These are phyloP conservation scores for Blera fallax DNA, from an alignment of 2,888 invertebrate species.

Conservation along the genomic window DNA sequence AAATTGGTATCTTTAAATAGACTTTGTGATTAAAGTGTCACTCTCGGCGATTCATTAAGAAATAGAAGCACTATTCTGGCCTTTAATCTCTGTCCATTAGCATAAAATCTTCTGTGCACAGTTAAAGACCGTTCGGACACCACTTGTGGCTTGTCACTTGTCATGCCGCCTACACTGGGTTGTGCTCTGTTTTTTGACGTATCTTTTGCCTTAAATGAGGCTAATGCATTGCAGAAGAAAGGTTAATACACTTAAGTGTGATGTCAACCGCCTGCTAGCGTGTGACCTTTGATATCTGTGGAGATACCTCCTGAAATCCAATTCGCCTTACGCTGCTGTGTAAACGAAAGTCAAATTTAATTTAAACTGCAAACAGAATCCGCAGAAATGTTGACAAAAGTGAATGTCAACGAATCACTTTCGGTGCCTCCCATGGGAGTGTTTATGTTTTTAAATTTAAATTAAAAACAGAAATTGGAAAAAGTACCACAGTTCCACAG, in stretches of 20 bases:
- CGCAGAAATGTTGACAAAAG: neutral
- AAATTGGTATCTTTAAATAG: neutral
- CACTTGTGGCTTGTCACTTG: neutral
- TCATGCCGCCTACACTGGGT: neutral
- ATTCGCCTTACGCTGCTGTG: neutral
- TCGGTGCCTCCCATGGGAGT: no score
- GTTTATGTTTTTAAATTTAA: no score
- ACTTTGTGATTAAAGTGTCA: neutral
- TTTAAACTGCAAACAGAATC: neutral
- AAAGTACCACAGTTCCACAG: no score
- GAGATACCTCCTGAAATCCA: neutral
- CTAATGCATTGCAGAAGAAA: neutral
- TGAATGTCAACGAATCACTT: neutral
- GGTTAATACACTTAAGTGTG: neutral
- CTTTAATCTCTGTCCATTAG: neutral
- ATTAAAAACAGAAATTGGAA: no score
- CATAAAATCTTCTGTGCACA: neutral
- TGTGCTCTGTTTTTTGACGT: neutral
- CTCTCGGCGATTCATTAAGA: neutral
- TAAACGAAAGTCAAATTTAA: neutral
- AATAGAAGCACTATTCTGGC: neutral
- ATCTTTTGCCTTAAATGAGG: neutral
- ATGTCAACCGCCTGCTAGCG: neutral
- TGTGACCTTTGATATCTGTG: neutral
- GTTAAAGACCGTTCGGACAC: neutral